Evolutionary conservation across 2,888 invertebrate species (phyloP).

Genomic region (Allophyes oxyacanthae): DNA sequence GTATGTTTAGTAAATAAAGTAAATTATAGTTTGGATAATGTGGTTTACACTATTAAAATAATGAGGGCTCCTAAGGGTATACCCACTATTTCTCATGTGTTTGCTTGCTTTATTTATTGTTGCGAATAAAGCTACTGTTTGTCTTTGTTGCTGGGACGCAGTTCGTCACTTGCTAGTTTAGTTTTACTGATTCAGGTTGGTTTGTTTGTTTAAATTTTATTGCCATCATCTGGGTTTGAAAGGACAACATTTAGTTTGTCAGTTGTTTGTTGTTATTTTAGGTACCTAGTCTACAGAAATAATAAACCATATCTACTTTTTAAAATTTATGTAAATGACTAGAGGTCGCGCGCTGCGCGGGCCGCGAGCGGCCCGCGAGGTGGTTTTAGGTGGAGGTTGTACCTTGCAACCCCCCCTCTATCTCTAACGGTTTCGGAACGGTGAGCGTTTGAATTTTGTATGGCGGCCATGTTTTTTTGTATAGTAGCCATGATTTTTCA

Average conservation of each 20-base stretch:
- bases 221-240: conserved; percentile 27
- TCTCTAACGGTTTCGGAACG: too few relatives aligned
- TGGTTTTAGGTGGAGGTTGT: too few relatives aligned
- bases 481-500: too few relatives aligned
- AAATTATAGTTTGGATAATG: conserved; percentile 41
- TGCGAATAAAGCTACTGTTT: conserved; percentile 81
- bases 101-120: conserved; percentile 83
- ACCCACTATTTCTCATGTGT: conserved; percentile 85
- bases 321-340: too few relatives aligned
- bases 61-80: conserved; percentile 84
- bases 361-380: too few relatives aligned
- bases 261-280: not conserved
- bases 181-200: conserved; percentile 41
- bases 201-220: conserved; percentile 47
- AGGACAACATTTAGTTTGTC: conserved; percentile 9
- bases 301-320: too few relatives aligned
- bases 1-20: conserved; percentile 55
- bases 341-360: too few relatives aligned
- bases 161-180: conserved; percentile 62
- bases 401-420: too few relatives aligned
- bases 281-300: too few relatives aligned
- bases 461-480: too few relatives aligned
- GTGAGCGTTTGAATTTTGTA: too few relatives aligned
- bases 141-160: conserved; percentile 64
- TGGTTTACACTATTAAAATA: conserved; percentile 83